Evolutionary conservation across 1,140 invertebrate genomes (phyloP).

Genomic region (Rhizoglyphus robini): DNA sequence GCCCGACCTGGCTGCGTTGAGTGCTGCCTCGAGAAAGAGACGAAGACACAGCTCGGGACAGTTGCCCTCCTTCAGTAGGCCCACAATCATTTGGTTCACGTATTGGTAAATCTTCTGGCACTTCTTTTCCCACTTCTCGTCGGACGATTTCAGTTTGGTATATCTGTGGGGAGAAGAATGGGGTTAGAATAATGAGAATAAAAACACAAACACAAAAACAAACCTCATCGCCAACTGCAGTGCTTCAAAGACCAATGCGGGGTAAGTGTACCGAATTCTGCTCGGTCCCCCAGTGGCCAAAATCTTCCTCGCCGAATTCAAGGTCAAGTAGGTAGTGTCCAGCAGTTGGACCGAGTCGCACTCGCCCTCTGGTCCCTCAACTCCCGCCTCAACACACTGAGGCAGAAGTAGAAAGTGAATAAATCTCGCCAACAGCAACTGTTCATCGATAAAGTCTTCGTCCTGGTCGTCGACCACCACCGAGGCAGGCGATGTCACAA

Average conservation of each 20-base stretch:
- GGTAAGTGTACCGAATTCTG: conserved; percentile 76
- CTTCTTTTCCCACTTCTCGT: conserved; percentile 84
- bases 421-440: conserved; percentile 72
- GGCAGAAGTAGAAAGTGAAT: conserved; percentile 61
- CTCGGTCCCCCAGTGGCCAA: conserved; percentile 71
- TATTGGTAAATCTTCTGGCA: conserved; percentile 97
- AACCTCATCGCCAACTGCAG: conserved; percentile 59
- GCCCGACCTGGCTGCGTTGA: conserved; percentile 76
- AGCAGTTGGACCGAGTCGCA: conserved; percentile 1
- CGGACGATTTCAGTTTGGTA: background rate
- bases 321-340: conserved; percentile 51
- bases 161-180: conserved; percentile 12
- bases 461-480: conserved; percentile 52
- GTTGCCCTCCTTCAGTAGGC: conserved; percentile 66
- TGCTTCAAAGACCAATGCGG: conserved; percentile 90
- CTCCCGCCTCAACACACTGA: conserved; percentile 14
- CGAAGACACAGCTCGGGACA: conserved; percentile 79
- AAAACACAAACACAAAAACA: conserved; percentile 29
- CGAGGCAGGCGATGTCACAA: no score
- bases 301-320: conserved; percentile 63
- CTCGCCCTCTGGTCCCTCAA: background rate
- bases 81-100: conserved; percentile 77
- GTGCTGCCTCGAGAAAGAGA: conserved; percentile 83
- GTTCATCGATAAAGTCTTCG: conserved; percentile 95
- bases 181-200: background rate